Percentiles rank a stretch among this genome's conserved stretches.
phyloP scores from a whole-genome alignment of 2,888 invertebrate species.

The Ametastegia equiseti region DNA sequence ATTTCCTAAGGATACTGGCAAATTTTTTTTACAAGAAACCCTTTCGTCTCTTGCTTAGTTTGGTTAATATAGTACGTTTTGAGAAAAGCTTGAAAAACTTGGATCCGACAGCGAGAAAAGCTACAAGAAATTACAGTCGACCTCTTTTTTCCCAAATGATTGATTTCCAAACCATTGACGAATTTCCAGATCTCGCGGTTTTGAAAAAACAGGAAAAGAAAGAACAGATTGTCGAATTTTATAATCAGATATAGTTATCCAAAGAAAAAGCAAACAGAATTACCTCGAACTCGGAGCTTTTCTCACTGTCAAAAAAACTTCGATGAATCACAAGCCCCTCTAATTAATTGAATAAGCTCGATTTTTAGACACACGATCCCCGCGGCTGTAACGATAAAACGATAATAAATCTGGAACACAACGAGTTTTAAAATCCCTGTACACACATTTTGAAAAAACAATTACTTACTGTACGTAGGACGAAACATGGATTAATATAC shows the following conservation, averaged over 20 bases:
- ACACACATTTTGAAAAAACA: not conserved
- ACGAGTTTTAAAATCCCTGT: not conserved
- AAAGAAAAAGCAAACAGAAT: not conserved
- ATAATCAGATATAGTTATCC: too few species aligned
- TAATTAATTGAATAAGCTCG: slow-evolving; percentile 14
- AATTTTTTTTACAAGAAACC: slow-evolving; percentile 9
- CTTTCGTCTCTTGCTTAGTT: not conserved
- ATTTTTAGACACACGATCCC: not conserved
- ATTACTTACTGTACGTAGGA: not conserved
- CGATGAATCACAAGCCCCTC: not conserved
- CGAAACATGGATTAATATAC: not conserved
- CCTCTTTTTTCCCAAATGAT: too few species aligned
- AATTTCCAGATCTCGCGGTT: too few species aligned
- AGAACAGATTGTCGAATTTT: too few species aligned
- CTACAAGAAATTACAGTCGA: too few species aligned
- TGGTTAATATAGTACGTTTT: slow-evolving; percentile 6
- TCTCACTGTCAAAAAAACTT: not conserved
- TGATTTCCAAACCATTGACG: too few species aligned
- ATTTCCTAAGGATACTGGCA: slow-evolving; percentile 7
- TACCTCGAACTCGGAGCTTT: not conserved
- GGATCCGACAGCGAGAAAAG: too few species aligned
- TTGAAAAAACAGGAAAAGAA: too few species aligned
- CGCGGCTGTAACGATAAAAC: not conserved
- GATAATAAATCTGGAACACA: slow-evolving; percentile 6
- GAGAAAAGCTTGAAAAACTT: not conserved